Conservation (phyloP, 2,888 invertebrate species). For the Ectemnius lituratus region DNA sequence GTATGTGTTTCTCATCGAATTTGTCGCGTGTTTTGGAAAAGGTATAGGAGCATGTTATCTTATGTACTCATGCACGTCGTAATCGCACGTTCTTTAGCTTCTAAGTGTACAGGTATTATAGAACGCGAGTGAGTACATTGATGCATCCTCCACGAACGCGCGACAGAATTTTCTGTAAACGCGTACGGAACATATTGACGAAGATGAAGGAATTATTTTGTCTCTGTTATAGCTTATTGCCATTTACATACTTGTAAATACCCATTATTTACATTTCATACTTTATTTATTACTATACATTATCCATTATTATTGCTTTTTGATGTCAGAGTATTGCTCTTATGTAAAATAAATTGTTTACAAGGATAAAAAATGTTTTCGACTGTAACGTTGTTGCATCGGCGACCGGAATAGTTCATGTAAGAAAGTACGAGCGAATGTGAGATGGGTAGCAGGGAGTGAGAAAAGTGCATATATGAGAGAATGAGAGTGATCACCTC, state of each 20-base stretch:
- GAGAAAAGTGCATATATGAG: slow-evolving; percentile 1
- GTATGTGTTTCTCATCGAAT: slow-evolving; percentile 60
- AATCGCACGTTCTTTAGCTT: slow-evolving; percentile 65
- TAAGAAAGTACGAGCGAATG: background rate
- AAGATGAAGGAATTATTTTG: slow-evolving; percentile 66
- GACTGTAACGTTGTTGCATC: slow-evolving; percentile 66
- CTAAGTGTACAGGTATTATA: slow-evolving; percentile 71
- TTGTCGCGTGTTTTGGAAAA: slow-evolving; percentile 55
- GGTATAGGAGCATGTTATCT: slow-evolving; percentile 37
- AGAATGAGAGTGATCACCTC: slow-evolving; percentile 11
- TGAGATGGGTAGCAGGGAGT: slow-evolving; percentile 25
- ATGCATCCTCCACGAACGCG: slow-evolving; percentile 48
- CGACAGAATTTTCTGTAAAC: slow-evolving; percentile 55
- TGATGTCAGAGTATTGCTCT: slow-evolving; percentile 71
- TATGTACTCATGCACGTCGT: slow-evolving; percentile 47
- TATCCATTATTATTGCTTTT: slow-evolving; percentile 65
- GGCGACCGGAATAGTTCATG: slow-evolving; percentile 33
- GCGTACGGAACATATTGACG: slow-evolving; percentile 56
- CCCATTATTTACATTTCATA: slow-evolving; percentile 76
- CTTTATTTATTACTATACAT: slow-evolving; percentile 76
- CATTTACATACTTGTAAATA: slow-evolving; percentile 77
- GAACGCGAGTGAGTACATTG: slow-evolving; percentile 48
- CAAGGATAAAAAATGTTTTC: slow-evolving; percentile 67
- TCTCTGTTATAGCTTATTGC: slow-evolving; percentile 75
- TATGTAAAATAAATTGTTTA: slow-evolving; percentile 77